Base-by-base conservation (phyloP, 2,888 invertebrate species). In the Drosophila affinis region DNA sequence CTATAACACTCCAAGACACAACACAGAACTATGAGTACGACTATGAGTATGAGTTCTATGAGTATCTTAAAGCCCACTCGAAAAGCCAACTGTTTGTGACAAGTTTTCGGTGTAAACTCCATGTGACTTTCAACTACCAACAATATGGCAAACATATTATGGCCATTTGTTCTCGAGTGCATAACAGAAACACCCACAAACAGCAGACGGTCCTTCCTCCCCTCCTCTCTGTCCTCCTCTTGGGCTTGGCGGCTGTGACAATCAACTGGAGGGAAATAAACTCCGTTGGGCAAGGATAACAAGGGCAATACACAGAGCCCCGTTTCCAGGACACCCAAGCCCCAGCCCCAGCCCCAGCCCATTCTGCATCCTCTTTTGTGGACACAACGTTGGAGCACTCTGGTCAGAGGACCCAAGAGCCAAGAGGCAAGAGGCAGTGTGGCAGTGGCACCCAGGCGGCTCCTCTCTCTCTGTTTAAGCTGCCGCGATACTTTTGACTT, bases 401-500 rank as follows among this genome's bases (percentile, higher is more conserved):
- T 44, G 39, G 14, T 18, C 14, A 32, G 46, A 46, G 45, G 21
- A 34, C 44, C 9, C 39, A 9, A 9, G 24, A 21, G 12, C 17
- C 10, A 24, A 2, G 29, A 27, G 27, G 27, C 10, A 24, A 2
- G 29, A 27, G 27, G 27, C 27, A 27, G 27, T 24, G 24, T 2
- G 54, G 54, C 21, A 55, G 55, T 34, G 21, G 34, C 58, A 58
- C 18, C 29, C 29, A 29, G 32, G 47, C 57, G 34, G 17, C 39
- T 47, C 49, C 47, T 34, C 21, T 46, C 48, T 58, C 74, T 63
- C 59, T 69, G 86, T 72, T 78, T 87, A 86, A 87, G 87, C 83
- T 82, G 88, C 86, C 83, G 85, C 78, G 83, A 82, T 77, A 87
- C 86, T 85, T 85, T 88, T 82, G 89, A 85, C 84, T 84, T 84